Evolutionary conservation across 2,888 invertebrate genomes (phyloP).

Genomic region (Diabrotica balteata): DNA sequence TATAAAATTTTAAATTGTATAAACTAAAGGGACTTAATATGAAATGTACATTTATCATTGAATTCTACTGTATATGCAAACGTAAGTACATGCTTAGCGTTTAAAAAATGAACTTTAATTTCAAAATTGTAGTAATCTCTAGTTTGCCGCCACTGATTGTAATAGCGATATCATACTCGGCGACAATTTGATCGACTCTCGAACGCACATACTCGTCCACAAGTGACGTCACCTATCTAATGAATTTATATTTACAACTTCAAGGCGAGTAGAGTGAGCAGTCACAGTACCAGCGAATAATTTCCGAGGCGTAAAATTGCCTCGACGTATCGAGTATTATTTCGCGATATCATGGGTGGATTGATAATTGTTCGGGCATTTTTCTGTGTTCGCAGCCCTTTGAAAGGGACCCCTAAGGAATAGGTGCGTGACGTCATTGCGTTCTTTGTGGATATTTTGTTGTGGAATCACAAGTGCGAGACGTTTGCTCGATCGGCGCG

Average conservation of each 20-base stretch:
- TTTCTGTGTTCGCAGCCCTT: slow-evolving; percentile 22
- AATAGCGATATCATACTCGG: slow-evolving; percentile 27
- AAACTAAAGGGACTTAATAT: too few relatives aligned
- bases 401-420: slow-evolving; percentile 10
- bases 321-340: neutral
- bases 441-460: slow-evolving; percentile 4
- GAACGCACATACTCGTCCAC: slow-evolving; percentile 33
- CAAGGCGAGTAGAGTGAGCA: slow-evolving; percentile 33
- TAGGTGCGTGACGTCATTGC: slow-evolving; percentile 20
- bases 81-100: too few relatives aligned
- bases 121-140: too few relatives aligned
- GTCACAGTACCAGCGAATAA: slow-evolving; percentile 32
- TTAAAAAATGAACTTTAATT: too few relatives aligned
- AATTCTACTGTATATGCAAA: too few relatives aligned
- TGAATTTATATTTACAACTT: slow-evolving; percentile 51
- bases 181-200: slow-evolving; percentile 40
- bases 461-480: slow-evolving; percentile 3
- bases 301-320: slow-evolving; percentile 10
- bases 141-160: slow-evolving; percentile 12
- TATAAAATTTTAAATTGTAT: too few relatives aligned
- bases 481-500: neutral
- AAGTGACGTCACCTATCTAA: slow-evolving; percentile 49
- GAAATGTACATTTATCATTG: too few relatives aligned
- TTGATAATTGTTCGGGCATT: slow-evolving; percentile 17
- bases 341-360: slow-evolving; percentile 30